Evolutionary conservation across 2,888 invertebrate species (phyloP), one percentile per base, ranked within the genome.

Genomic region (Sminthurides aquaticus): DNA sequence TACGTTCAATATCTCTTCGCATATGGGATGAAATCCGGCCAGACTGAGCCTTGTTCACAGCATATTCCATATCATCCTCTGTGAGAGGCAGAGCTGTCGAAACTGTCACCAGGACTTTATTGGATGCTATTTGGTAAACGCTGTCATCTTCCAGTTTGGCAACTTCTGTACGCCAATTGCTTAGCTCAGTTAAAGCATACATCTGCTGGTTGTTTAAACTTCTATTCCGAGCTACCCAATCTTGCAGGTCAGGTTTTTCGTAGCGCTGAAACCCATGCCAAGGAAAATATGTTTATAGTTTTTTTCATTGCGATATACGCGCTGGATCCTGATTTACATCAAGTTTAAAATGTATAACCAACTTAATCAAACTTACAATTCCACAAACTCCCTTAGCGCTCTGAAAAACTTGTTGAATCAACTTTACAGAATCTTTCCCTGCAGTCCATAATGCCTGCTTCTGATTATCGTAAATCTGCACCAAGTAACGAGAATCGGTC

Each of bases 91-190:
- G 28, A 2, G 49, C 48, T 57, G 26, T 28, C 1, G 62, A 25
- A 11, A 62, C 25, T 27, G 26, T 11, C 18, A 34, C n/a, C 2
- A 62, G 26, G 15, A 49, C 57, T 57, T 62, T 62, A 22, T 62
- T 56, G 3, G 57, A 49, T 5, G 62, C 62, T 3, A 62, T 43
- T 26, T 48, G 49, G 20, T 56, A 29, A 54, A 84, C 83, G 77
- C 96, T 94, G 78, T 99, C 98, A 79, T 99, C 98, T 76, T 94
- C 87, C 61, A 81, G 79, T 25, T 97, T 81, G 0, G 96, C 94
- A 3, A 87, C 82, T 22, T 80, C 76, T 78, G 98, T 95, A 54
- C 98, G 83, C 97, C 97, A 98, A 56, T 82, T 81, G 78, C 86
- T 93, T n/a, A 98, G 78, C 74, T 88, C 83, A 71, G 84, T 84